These are phyloP conservation scores for Microtus oregoni DNA, from an alignment of 2,113 vertebrate genomes.

Conservation along the genomic window DNA sequence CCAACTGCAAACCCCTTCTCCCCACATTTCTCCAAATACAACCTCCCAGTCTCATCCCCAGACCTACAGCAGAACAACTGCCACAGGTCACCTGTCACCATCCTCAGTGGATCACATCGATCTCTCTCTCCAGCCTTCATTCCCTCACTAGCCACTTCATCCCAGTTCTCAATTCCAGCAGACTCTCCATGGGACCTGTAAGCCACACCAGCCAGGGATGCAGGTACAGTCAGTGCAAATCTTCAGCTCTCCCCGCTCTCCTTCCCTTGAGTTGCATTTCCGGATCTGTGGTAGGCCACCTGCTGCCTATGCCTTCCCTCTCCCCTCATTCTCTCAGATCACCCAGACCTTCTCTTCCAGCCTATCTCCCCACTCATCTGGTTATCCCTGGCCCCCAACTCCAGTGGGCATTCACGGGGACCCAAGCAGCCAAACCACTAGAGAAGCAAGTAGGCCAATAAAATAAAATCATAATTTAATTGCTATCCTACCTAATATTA, in stretches of 20 bases:
- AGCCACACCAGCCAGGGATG: neutral
- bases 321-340: neutral
- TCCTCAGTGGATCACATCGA: neutral
- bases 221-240: neutral
- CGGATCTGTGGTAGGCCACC: neutral
- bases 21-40: neutral
- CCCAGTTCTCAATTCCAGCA: neutral
- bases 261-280: neutral
- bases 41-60: neutral
- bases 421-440: neutral
- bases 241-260: neutral
- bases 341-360: neutral
- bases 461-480: neutral
- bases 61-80: neutral
- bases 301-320: too few relatives aligned
- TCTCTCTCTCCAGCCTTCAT: neutral
- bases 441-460: neutral
- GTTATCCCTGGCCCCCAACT: neutral
- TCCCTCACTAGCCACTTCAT: neutral
- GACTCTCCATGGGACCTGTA: neutral
- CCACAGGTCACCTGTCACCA: too few relatives aligned
- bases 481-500: neutral
- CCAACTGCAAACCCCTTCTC: neutral
- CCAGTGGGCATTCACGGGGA: neutral
- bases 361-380: neutral